A percentile compares a stretch with the other conserved stretches of the same genome.
These are phyloP conservation scores for Plotosus lineatus DNA, from an alignment of 2,113 vertebrate species.

Conservation along the genomic window DNA sequence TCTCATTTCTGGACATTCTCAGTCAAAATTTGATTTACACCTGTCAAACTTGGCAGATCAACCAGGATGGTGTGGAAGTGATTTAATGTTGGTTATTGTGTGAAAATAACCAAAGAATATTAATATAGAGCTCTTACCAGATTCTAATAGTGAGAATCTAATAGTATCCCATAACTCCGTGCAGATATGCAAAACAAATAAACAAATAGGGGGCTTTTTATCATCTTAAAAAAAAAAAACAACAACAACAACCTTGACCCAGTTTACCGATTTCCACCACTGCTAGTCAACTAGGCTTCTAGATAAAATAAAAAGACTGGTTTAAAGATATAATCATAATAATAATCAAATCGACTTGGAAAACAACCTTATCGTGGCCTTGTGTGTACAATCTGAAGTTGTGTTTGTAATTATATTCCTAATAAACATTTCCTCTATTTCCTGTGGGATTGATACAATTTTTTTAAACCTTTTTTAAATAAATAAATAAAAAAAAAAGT, in stretches of 20 bases:
- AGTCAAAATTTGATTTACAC: neutral
- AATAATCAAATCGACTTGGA: constrained; percentile 72
- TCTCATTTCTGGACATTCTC: neutral
- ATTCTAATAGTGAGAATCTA: too few relatives aligned
- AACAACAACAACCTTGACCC: neutral
- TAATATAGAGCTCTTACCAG: neutral
- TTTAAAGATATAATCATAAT: too few relatives aligned
- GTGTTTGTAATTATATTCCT: constrained; percentile 65
- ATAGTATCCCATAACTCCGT: neutral
- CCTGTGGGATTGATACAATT: constrained; percentile 64
- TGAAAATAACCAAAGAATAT: neutral
- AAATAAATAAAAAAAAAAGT: constrained; percentile 45
- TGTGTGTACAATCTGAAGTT: constrained; percentile 82
- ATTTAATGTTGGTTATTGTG: neutral
- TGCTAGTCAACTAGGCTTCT: constrained; percentile 43
- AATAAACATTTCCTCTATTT: constrained; percentile 57
- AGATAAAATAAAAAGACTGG: constrained; percentile 56
- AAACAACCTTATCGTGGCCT: constrained; percentile 89
- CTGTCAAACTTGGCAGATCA: neutral
- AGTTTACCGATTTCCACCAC: neutral
- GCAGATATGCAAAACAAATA: neutral
- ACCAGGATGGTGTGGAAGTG: neutral
- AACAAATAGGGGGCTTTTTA: constrained; percentile 12
- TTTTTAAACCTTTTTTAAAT: constrained; percentile 64
- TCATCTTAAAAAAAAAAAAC: neutral